Base-by-base conservation (phyloP, 2,797 vertebrate species). In the Lateolabrax maculatus region DNA sequence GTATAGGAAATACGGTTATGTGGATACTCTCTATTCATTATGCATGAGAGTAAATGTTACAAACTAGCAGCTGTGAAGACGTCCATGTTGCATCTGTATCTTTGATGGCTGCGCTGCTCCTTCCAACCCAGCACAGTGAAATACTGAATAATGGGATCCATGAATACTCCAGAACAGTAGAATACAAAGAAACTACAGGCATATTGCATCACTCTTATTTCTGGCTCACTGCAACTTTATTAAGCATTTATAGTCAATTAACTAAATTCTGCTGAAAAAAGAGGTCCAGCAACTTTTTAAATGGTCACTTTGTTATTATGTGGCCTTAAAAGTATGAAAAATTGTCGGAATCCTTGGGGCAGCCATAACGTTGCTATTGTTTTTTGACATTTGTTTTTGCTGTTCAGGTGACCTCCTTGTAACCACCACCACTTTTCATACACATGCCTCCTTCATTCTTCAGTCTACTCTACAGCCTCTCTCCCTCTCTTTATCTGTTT, bases 41-140 rank as follows among this genome's bases (percentile, higher is more conserved):
- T 94, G 87, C 85, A 95, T 94, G 94, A 92, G 92, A 85, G 90
- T 93, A 95, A 95, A 94, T 93, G 92, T 93, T 93, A 93, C 88
- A 93, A 94, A 94, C 87, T 90, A 79, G 78, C 70, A 84, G 79
- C 87, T 89, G 89, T 92, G 87, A 91, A 91, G 85, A 88, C 80
- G 79, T 84, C 87, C 79, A 72, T 83, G 82, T 88, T 87, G 84
- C 57, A 88, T 90, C 80, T 83, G 85, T 86, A 72, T 86, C 84
- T 88, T 79, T 82, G 77, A 85, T 71, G 79, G 78, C 67, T 84
- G 71, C 61, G 70, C 9, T 63, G 72, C 78, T 84, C 69, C 70
- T 84, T 90, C 80, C 81, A 89, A 81, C 55, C 76, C 46, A 25
- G 64, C 61, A 44, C 39, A 66, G 51, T 84, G 68, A 84, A 88